Evolutionary conservation across 2,888 invertebrate species (phyloP).

Genomic region (Epinotia nisella): DNA sequence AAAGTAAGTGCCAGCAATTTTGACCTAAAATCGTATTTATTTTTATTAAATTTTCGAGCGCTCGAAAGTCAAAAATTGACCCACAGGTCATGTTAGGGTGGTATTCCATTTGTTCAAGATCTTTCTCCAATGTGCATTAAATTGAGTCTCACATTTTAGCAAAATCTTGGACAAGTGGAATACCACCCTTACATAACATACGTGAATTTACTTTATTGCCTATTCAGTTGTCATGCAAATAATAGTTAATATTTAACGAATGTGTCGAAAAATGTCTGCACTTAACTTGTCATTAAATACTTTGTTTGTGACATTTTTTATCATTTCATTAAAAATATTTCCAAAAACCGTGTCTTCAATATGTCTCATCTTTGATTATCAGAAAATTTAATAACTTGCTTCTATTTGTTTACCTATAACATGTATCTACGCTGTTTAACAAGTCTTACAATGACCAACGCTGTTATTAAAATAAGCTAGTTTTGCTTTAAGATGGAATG

Average conservation of each 20-base stretch:
- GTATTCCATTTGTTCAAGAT: no score
- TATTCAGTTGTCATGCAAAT: neutral
- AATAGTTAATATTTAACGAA: neutral
- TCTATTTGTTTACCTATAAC: slow-evolving; percentile 15
- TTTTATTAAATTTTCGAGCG: no score
- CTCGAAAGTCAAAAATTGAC: no score
- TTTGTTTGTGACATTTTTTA: neutral
- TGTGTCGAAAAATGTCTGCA: neutral
- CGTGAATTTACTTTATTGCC: neutral
- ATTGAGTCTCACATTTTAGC: no score
- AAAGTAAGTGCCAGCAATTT: no score
- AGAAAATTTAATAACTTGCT: neutral
- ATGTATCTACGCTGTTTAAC: slow-evolving; percentile 12
- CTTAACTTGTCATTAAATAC: neutral
- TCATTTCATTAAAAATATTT: neutral
- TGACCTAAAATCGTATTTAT: no score
- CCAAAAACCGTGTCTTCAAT: no score
- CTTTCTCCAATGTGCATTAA: no score
- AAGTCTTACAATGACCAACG: slow-evolving; percentile 9
- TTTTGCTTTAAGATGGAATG: slow-evolving; percentile 32
- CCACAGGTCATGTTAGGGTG: no score
- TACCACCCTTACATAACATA: no score
- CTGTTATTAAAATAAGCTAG: slow-evolving; percentile 23
- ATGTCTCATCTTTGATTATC: no score
- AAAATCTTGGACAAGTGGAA: no score